phyloP scores from a whole-genome alignment of 2,113 vertebrate genomes.

The Cheirogaleus medius region DNA sequence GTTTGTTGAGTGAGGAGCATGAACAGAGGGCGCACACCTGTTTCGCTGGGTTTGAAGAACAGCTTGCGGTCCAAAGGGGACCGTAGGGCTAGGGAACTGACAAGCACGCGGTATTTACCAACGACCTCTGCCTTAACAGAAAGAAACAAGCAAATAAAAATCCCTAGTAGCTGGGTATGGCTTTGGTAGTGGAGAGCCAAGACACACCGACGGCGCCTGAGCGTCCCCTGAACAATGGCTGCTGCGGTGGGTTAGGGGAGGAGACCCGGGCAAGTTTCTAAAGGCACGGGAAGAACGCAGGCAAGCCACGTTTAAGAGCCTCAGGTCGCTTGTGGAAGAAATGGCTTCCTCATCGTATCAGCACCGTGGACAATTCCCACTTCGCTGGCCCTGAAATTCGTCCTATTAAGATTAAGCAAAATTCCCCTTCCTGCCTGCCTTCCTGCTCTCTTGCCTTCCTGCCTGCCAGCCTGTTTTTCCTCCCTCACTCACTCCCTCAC shows the following conservation, averaged over 20 bases:
- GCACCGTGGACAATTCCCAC: slow-evolving; percentile 78
- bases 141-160: background rate
- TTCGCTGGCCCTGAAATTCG: background rate
- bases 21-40: slow-evolving; percentile 23
- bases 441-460: background rate
- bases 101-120: background rate
- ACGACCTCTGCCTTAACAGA: background rate
- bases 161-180: background rate
- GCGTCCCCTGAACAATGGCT: background rate
- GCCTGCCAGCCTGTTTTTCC: background rate
- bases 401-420: background rate
- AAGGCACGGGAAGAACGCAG: background rate
- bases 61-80: slow-evolving; percentile 38
- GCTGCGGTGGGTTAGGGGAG: background rate
- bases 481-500: background rate
- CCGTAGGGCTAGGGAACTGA: background rate
- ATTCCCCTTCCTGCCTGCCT: background rate
- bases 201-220: background rate
- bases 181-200: background rate
- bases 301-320: background rate
- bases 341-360: slow-evolving; percentile 48
- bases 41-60: background rate
- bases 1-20: background rate
- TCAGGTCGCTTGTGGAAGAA: background rate
- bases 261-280: background rate